A percentile compares a stretch with the other conserved stretches of the same genome.
Evolutionary conservation across 2,113 vertebrate species (phyloP).

Genomic region (Saguinus midas): DNA sequence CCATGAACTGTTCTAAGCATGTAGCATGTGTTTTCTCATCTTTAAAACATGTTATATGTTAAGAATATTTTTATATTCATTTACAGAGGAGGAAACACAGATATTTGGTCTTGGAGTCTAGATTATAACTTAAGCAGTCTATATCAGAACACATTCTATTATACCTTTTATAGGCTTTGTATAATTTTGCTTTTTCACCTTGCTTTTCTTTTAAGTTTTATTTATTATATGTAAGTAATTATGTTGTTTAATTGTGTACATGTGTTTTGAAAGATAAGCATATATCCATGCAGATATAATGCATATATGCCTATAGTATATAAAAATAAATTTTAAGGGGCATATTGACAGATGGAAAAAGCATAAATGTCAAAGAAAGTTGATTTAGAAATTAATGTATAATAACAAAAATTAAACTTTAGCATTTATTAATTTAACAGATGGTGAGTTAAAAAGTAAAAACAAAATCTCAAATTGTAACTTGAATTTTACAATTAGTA

Average conservation of each 20-base stretch:
- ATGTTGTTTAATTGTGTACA: constrained; percentile 1
- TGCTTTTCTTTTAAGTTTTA: neutral
- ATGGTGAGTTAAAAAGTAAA: constrained; percentile 63
- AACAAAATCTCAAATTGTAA: constrained; percentile 50
- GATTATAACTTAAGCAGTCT: neutral
- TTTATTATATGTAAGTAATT: constrained; percentile 42
- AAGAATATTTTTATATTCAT: neutral
- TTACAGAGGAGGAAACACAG: constrained; percentile 1
- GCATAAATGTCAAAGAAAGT: constrained; percentile 65
- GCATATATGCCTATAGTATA: neutral
- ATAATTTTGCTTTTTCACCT: constrained; percentile 22
- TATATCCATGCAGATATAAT: neutral
- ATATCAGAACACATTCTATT: neutral
- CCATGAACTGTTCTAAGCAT: neutral
- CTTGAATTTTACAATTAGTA: constrained; percentile 61
- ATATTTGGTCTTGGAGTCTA: neutral
- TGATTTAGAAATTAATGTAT: constrained; percentile 65
- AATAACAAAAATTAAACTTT: constrained; percentile 66
- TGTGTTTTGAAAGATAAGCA: constrained; percentile 43
- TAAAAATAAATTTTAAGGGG: constrained; percentile 61
- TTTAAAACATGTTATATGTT: neutral
- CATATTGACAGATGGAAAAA: constrained; percentile 68
- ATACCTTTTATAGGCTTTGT: neutral
- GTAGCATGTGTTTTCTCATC: neutral
- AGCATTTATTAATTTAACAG: constrained; percentile 74